phyloP scores from a whole-genome alignment of 1,140 invertebrate species.

The Dendroctonus ponderosae region DNA sequence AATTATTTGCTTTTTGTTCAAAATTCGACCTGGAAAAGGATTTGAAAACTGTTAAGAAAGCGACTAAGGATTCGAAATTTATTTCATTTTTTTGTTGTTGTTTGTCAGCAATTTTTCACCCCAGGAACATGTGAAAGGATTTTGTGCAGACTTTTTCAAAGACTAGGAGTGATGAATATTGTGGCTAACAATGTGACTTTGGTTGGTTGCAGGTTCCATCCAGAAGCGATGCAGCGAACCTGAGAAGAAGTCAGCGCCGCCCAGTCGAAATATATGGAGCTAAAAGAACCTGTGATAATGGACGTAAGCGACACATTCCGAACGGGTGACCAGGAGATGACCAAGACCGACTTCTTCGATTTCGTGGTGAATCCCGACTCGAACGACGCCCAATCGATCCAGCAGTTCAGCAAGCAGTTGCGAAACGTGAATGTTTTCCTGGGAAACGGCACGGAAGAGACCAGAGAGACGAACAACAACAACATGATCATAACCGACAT shows the following conservation, averaged over 20 bases:
- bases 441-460: conserved; percentile 54
- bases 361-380: conserved; percentile 76
- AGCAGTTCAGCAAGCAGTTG: conserved; percentile 64
- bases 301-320: conserved; percentile 77
- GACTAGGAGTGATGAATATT: no score
- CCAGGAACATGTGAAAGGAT: no score
- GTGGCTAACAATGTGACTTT: no score
- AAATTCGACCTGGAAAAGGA: no score
- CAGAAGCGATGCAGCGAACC: background rate
- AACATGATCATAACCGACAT: conserved; percentile 49
- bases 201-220: no score
- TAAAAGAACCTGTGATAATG: conserved; percentile 57
- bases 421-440: conserved; percentile 61
- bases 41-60: no score
- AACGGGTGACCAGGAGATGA: conserved; percentile 65
- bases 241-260: background rate
- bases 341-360: conserved; percentile 82
- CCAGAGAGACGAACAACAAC: conserved; percentile 70
- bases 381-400: conserved; percentile 60
- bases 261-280: conserved; percentile 36
- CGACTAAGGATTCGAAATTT: no score
- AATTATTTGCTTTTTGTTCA: no score
- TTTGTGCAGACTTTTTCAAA: no score
- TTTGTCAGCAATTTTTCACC: no score
- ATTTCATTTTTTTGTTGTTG: no score